Evolutionary conservation across 2,888 invertebrate genomes (phyloP), one percentile per base, ranked within the genome.

Genomic region (Heterodera filipjevi): DNA sequence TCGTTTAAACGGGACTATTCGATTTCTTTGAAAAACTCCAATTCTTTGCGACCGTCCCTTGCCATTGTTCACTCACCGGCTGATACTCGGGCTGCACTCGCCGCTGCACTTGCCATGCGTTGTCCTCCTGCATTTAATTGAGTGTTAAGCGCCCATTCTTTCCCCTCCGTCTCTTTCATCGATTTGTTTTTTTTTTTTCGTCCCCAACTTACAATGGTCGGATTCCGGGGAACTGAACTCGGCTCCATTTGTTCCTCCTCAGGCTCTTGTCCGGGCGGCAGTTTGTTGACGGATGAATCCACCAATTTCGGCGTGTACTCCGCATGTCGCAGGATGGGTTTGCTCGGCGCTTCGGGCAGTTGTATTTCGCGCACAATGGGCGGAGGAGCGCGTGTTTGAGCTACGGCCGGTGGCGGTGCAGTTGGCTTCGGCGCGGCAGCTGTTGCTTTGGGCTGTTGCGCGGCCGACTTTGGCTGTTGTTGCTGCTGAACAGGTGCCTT

Each of bases 221-320:
- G 39, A 16, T 68, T 77, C 33, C 35, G 53, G 33, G 68, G 68
- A 22, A 32, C 68, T 12, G 68, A 33, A 35, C 32, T 27, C 68
- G 22, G 33, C 32, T 68, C 33, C 33, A 35, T 22, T 35, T 68
- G 76, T 44, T 75, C 72, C 66, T 80, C 81, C 79, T 87, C 87
- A 71, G 86, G 87, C 76, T 83, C 83, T 27, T 53, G 39, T 30
- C 66, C 39, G 1, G 44, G 59, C 22, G 75, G 75, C 64, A 66
- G 30, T 19, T 46, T 81, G 77, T 22, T 76, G 73, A 30, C 79
- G 71, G 33, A 81, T 68, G 27, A 39, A 59, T 82, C 83, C 68
- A 68, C 66, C 66, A 46, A 32, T 14, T 75, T 75, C 46, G 75
- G 75, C 46, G 46, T 46, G 68, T 66, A 75, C 27, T 66, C 46